phyloP scores from a whole-genome alignment of 2,888 invertebrate species.

The Aricia artaxerxes region DNA sequence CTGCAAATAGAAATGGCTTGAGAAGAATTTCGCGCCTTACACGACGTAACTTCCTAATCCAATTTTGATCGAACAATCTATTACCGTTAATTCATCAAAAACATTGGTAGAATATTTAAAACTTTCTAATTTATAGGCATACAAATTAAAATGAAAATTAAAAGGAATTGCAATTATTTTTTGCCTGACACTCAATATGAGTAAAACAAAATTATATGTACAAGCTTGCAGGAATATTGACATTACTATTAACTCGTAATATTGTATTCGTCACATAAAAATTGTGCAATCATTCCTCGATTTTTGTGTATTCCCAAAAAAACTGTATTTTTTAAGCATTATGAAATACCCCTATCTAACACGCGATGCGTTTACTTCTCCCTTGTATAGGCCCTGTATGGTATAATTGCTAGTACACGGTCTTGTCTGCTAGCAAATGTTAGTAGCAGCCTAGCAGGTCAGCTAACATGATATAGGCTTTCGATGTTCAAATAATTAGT shows the following conservation, averaged over 20 bases:
- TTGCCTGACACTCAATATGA: too few relatives aligned
- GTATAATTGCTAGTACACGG: constrained; percentile 43
- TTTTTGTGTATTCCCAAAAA: too few relatives aligned
- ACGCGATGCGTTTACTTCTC: constrained; percentile 40
- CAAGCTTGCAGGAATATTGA: too few relatives aligned
- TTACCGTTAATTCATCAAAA: background rate
- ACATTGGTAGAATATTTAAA: background rate
- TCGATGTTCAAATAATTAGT: constrained; percentile 18
- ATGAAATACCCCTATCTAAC: constrained; percentile 40
- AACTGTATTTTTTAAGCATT: background rate
- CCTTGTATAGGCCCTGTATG: constrained; percentile 39
- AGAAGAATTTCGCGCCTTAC: constrained; percentile 26
- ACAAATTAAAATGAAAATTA: too few relatives aligned
- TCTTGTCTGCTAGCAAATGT: constrained; percentile 22
- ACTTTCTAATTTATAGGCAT: too few relatives aligned
- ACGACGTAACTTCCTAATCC: constrained; percentile 22
- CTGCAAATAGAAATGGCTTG: constrained; percentile 5
- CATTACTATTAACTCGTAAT: too few relatives aligned
- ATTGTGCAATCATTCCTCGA: too few relatives aligned
- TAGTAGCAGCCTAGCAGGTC: background rate
- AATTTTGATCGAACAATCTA: background rate
- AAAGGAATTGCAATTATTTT: too few relatives aligned
- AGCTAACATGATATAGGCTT: constrained; percentile 15
- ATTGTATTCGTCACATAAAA: too few relatives aligned
- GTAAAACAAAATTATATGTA: too few relatives aligned